Evolutionary conservation across 2,113 vertebrate species (phyloP).

Genomic region (Rhinopomastus cyanomelas): DNA sequence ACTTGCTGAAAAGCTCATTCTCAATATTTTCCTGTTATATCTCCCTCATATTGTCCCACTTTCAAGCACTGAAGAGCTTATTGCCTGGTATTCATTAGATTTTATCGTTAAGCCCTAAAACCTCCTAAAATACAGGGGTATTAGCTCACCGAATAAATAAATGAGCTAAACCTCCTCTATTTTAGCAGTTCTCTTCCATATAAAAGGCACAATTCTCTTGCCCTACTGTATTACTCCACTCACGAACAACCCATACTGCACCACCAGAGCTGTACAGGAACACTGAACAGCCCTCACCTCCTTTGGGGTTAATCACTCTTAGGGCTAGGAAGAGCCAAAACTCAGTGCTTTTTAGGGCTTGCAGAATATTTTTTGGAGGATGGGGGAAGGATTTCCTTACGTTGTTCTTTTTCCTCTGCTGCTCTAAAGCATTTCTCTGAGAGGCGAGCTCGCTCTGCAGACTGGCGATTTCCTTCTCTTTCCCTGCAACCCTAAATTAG

Average conservation of each 20-base stretch:
- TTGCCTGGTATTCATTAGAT: not conserved
- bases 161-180: not conserved
- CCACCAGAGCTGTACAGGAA: not conserved
- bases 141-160: not conserved
- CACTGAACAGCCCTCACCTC: not conserved
- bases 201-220: too few relatives aligned
- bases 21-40: not conserved
- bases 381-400: slow-evolving; percentile 77
- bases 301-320: not conserved
- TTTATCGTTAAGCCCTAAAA: not conserved
- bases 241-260: not conserved
- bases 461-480: slow-evolving; percentile 79
- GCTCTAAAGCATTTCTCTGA: slow-evolving; percentile 86
- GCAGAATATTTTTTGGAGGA: not conserved
- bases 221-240: too few relatives aligned
- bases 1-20: not conserved
- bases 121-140: too few relatives aligned
- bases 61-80: not conserved
- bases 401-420: slow-evolving; percentile 95
- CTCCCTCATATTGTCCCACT: not conserved
- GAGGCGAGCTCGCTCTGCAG: slow-evolving; percentile 81
- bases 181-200: not conserved
- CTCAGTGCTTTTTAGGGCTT: not conserved
- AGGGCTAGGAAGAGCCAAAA: not conserved
- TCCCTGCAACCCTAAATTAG: slow-evolving; percentile 84